Conservation (phyloP, 2,888 invertebrate species). For the Cantharis rufa region DNA sequence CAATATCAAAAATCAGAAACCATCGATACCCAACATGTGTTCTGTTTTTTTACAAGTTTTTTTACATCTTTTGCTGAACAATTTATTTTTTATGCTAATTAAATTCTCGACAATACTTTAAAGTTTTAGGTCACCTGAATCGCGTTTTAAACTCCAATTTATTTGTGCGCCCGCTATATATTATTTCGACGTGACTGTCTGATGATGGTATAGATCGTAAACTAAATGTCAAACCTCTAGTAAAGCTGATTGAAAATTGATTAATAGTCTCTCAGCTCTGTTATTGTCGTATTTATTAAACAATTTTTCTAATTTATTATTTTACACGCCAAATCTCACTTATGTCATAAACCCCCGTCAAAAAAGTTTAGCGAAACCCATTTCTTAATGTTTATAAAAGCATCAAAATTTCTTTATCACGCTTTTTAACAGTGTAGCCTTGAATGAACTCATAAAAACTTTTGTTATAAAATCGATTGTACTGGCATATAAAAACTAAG, state of each 20-base stretch:
- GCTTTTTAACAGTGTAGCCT: constrained; percentile 26
- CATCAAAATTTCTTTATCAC: constrained; percentile 1
- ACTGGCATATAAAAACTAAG: constrained; percentile 10
- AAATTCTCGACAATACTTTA: neutral
- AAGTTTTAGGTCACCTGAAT: neutral
- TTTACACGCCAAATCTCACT: neutral
- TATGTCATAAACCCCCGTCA: neutral
- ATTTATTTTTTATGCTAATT: neutral
- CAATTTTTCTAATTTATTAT: neutral
- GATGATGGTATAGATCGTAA: neutral
- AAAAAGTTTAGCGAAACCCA: neutral
- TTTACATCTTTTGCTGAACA: neutral
- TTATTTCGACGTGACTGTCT: neutral
- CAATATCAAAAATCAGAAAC: neutral
- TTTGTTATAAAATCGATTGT: constrained; percentile 29
- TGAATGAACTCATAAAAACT: constrained; percentile 24
- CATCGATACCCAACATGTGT: neutral
- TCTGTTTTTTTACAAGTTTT: neutral
- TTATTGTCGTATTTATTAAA: neutral
- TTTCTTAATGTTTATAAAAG: neutral
- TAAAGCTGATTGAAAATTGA: constrained; percentile 29
- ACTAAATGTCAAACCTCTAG: neutral
- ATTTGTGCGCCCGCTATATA: neutral
- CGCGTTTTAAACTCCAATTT: neutral
- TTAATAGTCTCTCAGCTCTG: constrained; percentile 24